These are phyloP conservation scores for Ivindomyrus marchei DNA, from an alignment of 2,113 vertebrate species.

Conservation along the genomic window DNA sequence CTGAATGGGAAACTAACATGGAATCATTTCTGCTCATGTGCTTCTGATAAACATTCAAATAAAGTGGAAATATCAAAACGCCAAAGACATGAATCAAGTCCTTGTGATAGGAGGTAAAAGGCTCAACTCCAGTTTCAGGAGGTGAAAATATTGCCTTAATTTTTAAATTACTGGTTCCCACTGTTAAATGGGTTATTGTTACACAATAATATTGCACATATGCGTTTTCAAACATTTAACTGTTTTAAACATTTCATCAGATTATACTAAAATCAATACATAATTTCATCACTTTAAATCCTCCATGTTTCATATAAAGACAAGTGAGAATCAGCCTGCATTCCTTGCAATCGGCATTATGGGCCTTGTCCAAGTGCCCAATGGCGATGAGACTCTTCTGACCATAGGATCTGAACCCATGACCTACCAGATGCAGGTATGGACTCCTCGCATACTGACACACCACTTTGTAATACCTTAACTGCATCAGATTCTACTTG, in stretches of 20 bases:
- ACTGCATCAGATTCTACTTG: not conserved
- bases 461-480: not conserved
- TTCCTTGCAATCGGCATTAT: not conserved
- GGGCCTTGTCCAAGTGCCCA: not conserved
- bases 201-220: too few species aligned
- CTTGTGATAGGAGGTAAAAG: not conserved
- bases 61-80: not conserved
- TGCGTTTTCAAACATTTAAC: not conserved
- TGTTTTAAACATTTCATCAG: not conserved
- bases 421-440: not conserved
- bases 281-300: not conserved
- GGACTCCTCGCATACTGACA: not conserved
- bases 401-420: not conserved
- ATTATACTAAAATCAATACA: not conserved
- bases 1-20: not conserved
- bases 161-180: not conserved
- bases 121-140: not conserved
- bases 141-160: not conserved
- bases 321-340: not conserved
- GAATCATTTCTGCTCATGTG: not conserved
- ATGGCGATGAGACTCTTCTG: not conserved
- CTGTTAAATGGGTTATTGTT: not conserved
- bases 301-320: not conserved
- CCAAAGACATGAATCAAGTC: not conserved
- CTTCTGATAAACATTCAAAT: constrained; percentile 10